Conservation (phyloP, 1,140 invertebrate species). For the Aricia agestis region DNA sequence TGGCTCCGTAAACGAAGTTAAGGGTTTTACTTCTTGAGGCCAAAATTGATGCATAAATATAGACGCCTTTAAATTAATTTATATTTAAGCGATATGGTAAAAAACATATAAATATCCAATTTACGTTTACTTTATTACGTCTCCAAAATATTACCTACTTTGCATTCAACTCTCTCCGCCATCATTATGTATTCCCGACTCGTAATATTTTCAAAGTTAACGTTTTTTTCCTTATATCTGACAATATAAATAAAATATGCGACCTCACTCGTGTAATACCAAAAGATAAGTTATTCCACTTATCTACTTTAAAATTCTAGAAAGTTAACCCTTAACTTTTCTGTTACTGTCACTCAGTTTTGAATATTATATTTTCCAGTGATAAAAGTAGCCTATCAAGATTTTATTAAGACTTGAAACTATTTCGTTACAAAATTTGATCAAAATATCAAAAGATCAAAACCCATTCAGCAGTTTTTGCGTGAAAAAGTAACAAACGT, state of each 20-base stretch:
- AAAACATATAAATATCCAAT: not conserved
- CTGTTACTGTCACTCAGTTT: not conserved
- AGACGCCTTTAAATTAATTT: too few relatives aligned
- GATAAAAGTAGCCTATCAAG: too few relatives aligned
- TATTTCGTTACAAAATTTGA: too few relatives aligned
- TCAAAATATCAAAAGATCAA: too few relatives aligned
- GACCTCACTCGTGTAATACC: not conserved
- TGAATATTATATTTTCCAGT: too few relatives aligned
- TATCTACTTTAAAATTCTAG: not conserved
- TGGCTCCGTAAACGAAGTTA: too few relatives aligned
- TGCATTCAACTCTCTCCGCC: not conserved
- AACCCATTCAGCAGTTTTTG: too few relatives aligned
- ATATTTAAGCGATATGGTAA: too few relatives aligned
- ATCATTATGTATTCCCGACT: not conserved
- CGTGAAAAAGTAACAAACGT: too few relatives aligned
- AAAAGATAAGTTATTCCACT: not conserved
- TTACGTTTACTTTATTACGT: not conserved
- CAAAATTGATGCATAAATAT: too few relatives aligned
- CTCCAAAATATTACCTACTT: not conserved
- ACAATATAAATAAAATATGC: constrained; percentile 4
- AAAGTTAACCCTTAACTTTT: not conserved
- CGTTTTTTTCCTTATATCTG: not conserved
- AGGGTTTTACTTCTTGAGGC: too few relatives aligned
- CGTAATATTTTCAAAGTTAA: constrained; percentile 7
- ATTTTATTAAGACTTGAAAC: too few relatives aligned